Evolutionary conservation across 2,888 invertebrate genomes (phyloP), one percentile per base, ranked within the genome.

Genomic region (Meganola albula): DNA sequence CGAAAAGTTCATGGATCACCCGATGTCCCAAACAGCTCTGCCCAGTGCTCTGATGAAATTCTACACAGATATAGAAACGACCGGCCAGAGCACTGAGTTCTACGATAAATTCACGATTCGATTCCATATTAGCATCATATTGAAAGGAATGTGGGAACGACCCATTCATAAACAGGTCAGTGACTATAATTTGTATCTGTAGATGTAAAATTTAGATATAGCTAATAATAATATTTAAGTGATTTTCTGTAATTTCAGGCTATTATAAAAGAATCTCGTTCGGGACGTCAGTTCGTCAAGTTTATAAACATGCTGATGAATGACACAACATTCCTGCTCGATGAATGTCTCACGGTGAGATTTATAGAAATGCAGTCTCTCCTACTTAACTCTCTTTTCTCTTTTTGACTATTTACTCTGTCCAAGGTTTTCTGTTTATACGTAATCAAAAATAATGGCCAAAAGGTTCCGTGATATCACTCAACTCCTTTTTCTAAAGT

Each of bases 61-160:
- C 86, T 99, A 99, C 80, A 97, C 98, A 55, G 98, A 98, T 61
- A 96, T 98, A 34, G 99, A 99, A 86, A 95, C 96, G 7, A 99
- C 98, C 6, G 99, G 99, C 6, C 95, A 98, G 53, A 97, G 96
- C 76, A 97, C 96, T 18, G 99, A 99, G 84, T 99, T 99, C 84
- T 99, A 98, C 67, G 99, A 99, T 82, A 99, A 99, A 84, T 99
- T 99, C 79, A 96, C 97, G 7, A 99, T 99, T 58, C 91, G 99
- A 73, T 98, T 98, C 87, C 98, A 98, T 73, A 98, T 99, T 72
- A 98, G 98, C 77, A 91, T 98, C 66, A 96, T 99, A 61, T 90
- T 99, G 55, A 98, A 98, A 78, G 92, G 93, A 29, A 93, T 99
- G 92, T 99, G 99, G 98, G 92, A 93, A 38, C 93, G 94, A 61